These are phyloP conservation scores for Lepilemur septentrionalis DNA, from an alignment of 2,797 vertebrate genomes.

Conservation along the genomic window DNA sequence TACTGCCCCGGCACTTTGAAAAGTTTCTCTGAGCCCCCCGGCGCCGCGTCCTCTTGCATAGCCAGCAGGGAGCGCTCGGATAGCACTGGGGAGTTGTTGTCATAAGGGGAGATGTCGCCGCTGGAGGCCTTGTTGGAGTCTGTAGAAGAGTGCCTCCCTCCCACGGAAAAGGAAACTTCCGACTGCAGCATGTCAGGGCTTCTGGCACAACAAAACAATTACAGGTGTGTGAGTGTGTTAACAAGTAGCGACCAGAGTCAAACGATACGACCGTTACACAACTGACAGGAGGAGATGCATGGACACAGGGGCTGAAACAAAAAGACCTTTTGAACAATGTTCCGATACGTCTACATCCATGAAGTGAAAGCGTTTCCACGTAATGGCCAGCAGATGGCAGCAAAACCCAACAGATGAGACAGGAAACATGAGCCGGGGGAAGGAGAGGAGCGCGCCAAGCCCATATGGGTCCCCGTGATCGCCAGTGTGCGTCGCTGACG, in stretches of 20 bases:
- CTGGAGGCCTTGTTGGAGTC: constrained; percentile 94
- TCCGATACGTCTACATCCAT: constrained; percentile 6
- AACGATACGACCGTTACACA: background rate
- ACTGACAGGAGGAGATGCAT: constrained; percentile 24
- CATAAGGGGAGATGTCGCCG: constrained; percentile 95
- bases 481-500: constrained; percentile 3
- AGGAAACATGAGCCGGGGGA: background rate
- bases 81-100: constrained; percentile 95
- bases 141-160: constrained; percentile 90
- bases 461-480: constrained; percentile 68
- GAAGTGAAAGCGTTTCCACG: constrained; percentile 53
- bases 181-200: constrained; percentile 86
- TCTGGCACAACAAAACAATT: constrained; percentile 83
- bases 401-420: constrained; percentile 76
- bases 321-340: constrained; percentile 46
- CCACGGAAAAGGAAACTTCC: constrained; percentile 87
- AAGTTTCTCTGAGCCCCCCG: constrained; percentile 83
- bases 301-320: constrained; percentile 63
- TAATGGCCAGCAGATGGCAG: constrained; percentile 79
- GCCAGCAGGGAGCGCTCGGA: constrained; percentile 88
- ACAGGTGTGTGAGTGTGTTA: constrained; percentile 43
- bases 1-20: constrained; percentile 89
- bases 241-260: background rate
- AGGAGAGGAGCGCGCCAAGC: constrained; percentile 30
- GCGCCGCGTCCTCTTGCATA: constrained; percentile 81